Evolutionary conservation across 2,888 invertebrate species (phyloP).

Genomic region (Hydroisotoma schaefferi): DNA sequence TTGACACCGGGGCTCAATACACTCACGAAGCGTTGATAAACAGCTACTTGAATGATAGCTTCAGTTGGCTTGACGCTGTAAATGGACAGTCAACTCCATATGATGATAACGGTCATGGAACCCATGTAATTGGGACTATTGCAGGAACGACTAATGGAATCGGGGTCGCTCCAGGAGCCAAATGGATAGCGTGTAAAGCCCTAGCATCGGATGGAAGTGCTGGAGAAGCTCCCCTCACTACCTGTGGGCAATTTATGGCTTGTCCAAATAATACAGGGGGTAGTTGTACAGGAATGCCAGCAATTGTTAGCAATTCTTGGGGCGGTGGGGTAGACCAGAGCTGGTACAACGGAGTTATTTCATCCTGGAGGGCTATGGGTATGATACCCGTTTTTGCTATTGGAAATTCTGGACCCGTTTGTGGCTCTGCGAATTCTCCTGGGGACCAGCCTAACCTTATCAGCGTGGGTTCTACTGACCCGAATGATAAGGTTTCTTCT

Average conservation of each 20-base stretch:
- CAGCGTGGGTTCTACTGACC: neutral
- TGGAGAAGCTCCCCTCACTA: neutral
- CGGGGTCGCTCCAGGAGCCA: conserved; percentile 2
- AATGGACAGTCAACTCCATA: neutral
- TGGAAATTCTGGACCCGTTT: conserved; percentile 7
- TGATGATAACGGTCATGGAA: conserved; percentile 10
- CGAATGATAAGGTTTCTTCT: neutral
- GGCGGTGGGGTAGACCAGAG: neutral
- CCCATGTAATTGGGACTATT: neutral
- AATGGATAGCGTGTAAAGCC: neutral
- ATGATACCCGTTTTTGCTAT: conserved; percentile 8
- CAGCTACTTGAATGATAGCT: conserved; percentile 1
- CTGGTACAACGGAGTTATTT: conserved; percentile 5
- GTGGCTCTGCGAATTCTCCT: conserved; percentile 7
- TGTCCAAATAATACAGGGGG: neutral
- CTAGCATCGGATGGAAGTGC: neutral
- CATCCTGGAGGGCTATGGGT: neutral
- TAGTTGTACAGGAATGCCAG: neutral
- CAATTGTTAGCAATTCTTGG: conserved; percentile 8
- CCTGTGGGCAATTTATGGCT: conserved; percentile 1
- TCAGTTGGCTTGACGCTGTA: conserved; percentile 9
- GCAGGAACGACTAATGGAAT: neutral
- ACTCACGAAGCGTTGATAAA: neutral
- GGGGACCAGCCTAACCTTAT: conserved; percentile 7
- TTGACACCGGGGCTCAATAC: neutral